Conservation (phyloP, 2,797 vertebrate species). For the Eulemur coronatus region DNA sequence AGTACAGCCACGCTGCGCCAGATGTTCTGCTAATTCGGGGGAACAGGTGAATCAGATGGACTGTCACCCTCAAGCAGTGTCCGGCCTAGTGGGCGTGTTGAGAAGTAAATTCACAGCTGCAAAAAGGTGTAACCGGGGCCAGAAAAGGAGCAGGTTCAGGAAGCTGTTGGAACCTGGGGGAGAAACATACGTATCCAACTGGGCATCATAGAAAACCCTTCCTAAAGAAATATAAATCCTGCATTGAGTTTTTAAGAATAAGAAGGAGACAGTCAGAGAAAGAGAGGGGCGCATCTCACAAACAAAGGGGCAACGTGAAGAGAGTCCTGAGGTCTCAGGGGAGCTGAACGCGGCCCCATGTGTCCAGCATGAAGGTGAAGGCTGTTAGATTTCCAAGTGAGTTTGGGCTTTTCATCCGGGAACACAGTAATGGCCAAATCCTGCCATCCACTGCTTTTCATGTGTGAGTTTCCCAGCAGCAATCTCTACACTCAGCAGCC, state of each 20-base stretch:
- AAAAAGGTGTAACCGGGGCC: not conserved
- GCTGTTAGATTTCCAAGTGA: not conserved
- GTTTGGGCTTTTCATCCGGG: not conserved
- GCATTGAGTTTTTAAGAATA: not conserved
- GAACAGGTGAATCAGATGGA: not conserved
- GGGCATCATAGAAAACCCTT: not conserved
- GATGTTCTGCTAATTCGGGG: not conserved
- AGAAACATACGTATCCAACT: not conserved
- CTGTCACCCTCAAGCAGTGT: not conserved
- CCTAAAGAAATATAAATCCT: not conserved
- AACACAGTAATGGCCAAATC: not conserved
- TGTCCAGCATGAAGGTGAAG: not conserved
- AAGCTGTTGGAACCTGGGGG: not conserved
- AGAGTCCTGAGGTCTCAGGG: not conserved
- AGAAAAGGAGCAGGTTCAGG: not conserved
- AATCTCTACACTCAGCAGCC: not conserved
- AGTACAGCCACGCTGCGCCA: not conserved
- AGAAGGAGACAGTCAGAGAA: not conserved
- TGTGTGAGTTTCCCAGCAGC: not conserved
- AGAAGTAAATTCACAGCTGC: not conserved
- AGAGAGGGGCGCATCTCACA: not conserved
- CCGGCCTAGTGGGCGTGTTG: not conserved
- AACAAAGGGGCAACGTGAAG: not conserved
- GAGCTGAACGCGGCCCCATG: not conserved
- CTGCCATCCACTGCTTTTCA: not conserved